phyloP scores from a whole-genome alignment of 2,113 vertebrate genomes.

The Myanophis thanlyinensis region DNA sequence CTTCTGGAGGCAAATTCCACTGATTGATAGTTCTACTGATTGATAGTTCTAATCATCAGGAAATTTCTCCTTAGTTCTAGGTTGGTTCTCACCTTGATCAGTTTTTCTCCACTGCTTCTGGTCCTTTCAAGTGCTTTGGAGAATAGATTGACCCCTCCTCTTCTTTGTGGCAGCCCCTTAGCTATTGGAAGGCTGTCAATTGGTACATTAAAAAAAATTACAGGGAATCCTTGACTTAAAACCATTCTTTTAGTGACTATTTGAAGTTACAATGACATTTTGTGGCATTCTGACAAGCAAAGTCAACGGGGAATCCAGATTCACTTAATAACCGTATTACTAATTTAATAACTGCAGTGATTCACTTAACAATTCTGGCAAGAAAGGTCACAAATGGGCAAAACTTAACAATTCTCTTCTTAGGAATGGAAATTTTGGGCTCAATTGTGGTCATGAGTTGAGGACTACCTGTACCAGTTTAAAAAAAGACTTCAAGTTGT shows the following conservation, averaged over 20 bases:
- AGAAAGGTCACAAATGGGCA: not conserved
- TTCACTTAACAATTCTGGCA: not conserved
- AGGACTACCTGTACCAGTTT: not conserved
- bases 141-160: too few relatives aligned
- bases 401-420: not conserved
- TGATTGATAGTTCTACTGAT: too few relatives aligned
- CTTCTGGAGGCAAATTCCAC: too few relatives aligned
- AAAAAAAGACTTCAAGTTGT: not conserved
- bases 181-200: not conserved
- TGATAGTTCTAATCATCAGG: too few relatives aligned
- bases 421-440: too few relatives aligned
- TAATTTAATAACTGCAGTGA: not conserved
- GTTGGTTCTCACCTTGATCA: too few relatives aligned
- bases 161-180: too few relatives aligned
- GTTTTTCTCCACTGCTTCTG: too few relatives aligned
- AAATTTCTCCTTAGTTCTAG: too few relatives aligned
- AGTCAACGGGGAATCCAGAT: not conserved
- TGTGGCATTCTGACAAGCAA: not conserved
- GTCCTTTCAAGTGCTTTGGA: too few relatives aligned
- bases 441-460: too few relatives aligned
- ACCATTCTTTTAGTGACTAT: not conserved
- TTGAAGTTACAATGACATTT: not conserved
- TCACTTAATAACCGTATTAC: too few relatives aligned
- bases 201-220: not conserved
- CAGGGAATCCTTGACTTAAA: not conserved